These are phyloP conservation scores for Tortricodes alternella DNA, from an alignment of 2,888 invertebrate species.

Conservation along the genomic window DNA sequence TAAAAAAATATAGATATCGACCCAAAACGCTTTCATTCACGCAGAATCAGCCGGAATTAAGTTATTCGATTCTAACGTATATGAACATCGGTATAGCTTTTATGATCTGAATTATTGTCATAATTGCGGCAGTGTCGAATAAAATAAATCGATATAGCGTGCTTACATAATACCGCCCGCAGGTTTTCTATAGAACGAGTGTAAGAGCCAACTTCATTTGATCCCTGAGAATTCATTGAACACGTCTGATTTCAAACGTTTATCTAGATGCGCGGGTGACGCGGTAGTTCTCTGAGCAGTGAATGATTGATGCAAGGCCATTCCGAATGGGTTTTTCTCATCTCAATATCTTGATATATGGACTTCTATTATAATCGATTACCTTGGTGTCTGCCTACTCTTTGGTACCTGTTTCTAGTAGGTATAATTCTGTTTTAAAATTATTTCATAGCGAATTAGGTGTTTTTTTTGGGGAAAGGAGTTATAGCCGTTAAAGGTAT, in stretches of 20 bases:
- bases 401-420: conserved; percentile 2
- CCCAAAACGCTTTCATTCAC: conserved; percentile 59
- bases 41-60: conserved; percentile 62
- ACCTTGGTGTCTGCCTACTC: conserved; percentile 33
- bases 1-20: conserved; percentile 42
- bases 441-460: conserved; percentile 6
- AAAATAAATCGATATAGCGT: conserved; percentile 77
- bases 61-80: conserved; percentile 73
- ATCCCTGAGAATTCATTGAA: conserved; percentile 52
- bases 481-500: background rate
- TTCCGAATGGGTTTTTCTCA: conserved; percentile 54
- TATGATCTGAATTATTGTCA: conserved; percentile 78
- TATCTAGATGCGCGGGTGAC: conserved; percentile 34
- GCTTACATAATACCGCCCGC: conserved; percentile 78
- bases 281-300: conserved; percentile 44
- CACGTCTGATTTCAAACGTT: conserved; percentile 40
- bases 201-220: conserved; percentile 56
- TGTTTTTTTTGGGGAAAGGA: background rate
- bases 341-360: conserved; percentile 59
- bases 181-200: conserved; percentile 57
- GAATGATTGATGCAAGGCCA: conserved; percentile 61
- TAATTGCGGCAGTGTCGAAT: conserved; percentile 77
- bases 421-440: conserved; percentile 15
- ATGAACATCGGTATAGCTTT: conserved; percentile 71
- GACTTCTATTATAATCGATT: conserved; percentile 52